Percentiles rank a stretch among this genome's conserved stretches.
Conservation (phyloP, 1,140 invertebrate species). For the Danaus melanippus region DNA sequence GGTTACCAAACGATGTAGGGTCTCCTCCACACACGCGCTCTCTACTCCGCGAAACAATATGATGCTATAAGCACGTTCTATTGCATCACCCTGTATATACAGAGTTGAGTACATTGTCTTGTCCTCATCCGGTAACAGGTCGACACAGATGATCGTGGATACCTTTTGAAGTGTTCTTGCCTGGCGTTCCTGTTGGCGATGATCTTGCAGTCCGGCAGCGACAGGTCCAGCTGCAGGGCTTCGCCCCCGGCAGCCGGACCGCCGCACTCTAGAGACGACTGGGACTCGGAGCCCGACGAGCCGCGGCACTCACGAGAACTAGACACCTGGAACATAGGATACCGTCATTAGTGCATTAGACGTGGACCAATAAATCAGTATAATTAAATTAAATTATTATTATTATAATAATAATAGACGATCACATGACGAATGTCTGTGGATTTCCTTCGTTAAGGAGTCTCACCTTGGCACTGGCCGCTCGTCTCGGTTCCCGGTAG, state of each 20-base stretch:
- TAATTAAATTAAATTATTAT: no score
- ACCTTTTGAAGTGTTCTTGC: constrained; percentile 32
- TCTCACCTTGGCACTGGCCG: constrained; percentile 50
- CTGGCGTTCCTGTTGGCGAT: constrained; percentile 64
- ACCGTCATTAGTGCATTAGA: constrained; percentile 17
- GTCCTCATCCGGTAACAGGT: not conserved
- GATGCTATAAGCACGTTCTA: no score
- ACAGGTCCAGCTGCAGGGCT: constrained; percentile 31
- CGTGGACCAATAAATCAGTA: no score
- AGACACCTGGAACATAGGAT: constrained; percentile 14
- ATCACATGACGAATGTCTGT: no score
- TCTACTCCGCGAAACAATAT: no score
- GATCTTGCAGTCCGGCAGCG: constrained; percentile 61
- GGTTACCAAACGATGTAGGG: no score
- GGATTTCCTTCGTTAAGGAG: no score
- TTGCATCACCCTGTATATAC: no score
- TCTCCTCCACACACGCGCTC: no score
- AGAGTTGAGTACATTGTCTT: not conserved
- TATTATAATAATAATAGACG: no score
- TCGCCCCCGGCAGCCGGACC: constrained; percentile 24
- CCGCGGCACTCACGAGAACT: constrained; percentile 4
- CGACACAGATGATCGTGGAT: not conserved
- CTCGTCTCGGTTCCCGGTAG: constrained; percentile 44
- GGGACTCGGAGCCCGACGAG: constrained; percentile 32
- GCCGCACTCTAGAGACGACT: constrained; percentile 55